Base-by-base conservation (phyloP, 2,888 invertebrate genomes). In the Cyaniris semiargus region DNA sequence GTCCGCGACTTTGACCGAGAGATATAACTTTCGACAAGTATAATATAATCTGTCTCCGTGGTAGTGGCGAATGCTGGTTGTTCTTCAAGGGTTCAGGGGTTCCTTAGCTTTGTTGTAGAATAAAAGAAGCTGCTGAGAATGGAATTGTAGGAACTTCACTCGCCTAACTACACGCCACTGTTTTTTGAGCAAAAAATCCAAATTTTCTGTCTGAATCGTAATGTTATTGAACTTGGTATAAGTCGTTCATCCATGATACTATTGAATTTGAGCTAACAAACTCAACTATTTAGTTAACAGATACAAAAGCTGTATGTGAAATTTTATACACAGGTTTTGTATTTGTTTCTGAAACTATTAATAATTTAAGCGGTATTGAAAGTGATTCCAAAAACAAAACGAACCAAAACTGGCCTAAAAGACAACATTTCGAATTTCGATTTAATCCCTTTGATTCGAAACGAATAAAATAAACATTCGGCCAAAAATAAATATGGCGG, bases 401-500 rank as follows among this genome's bases (percentile, higher is more conserved):
- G 70, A 18, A 18, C 18, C 10, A n/a, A 70, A 10, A 44, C 72
- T 23, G 23, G 6, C 21, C 21, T 0, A 44, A 38, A n/a, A 31
- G n/a, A n/a, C 10, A 71, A 38, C 21, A 18, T 38, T 21, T 21
- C 21, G 27, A 48, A 48, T 21, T 74, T 48, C 74, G 48, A 23
- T 27, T 18, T 7, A 74, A 74, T 27, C 53, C 38, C 72, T 72
- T 53, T 53, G 21, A 48, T 23, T 74, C 7, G 44, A 53, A 74
- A 74, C 48, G 48, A 18, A 48, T 48, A 27, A 27, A 48, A 27
- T 53, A 74, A 74, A 74, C 74, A 31, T 74, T 53, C 27, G 53
- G 18, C 21, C 53, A 15, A 74, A 74, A 74, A 74, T 74, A 74
- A 74, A 74, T 53, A 74, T 74, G 74, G 74, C 53, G 7, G 72